These are phyloP conservation scores for Aerospiza tachiro DNA, from an alignment of 2,797 vertebrate species.

Conservation along the genomic window DNA sequence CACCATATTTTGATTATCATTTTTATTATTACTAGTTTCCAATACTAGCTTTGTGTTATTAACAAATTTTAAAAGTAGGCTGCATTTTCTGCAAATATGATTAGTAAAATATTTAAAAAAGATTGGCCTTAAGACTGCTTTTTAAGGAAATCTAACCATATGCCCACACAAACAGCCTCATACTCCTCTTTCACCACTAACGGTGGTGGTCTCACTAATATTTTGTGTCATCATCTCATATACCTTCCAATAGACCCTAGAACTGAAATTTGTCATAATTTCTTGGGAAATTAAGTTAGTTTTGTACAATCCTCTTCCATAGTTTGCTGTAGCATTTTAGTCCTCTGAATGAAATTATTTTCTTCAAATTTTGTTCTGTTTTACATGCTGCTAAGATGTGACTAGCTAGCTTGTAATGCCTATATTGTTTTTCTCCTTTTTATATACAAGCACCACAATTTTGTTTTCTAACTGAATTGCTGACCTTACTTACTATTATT, in stretches of 20 bases:
- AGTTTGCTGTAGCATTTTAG: neutral
- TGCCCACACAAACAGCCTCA: neutral
- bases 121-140: neutral
- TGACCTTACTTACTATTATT: neutral
- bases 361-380: neutral
- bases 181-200: neutral
- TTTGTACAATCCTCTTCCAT: neutral
- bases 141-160: neutral
- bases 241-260: neutral
- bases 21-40: neutral
- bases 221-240: neutral
- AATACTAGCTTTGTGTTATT: neutral
- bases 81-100: neutral
- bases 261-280: neutral
- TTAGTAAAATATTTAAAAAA: neutral
- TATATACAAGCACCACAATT: neutral
- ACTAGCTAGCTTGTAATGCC: neutral
- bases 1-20: neutral
- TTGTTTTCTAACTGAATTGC: neutral
- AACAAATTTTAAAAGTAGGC: neutral
- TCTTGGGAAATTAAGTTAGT: neutral
- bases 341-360: neutral
- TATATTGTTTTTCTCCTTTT: neutral
- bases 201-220: neutral
- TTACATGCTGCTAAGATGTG: neutral